Evolutionary conservation across 2,113 vertebrate species (phyloP), one percentile per base, ranked within the genome.

Genomic region (Catharus bicknelli): DNA sequence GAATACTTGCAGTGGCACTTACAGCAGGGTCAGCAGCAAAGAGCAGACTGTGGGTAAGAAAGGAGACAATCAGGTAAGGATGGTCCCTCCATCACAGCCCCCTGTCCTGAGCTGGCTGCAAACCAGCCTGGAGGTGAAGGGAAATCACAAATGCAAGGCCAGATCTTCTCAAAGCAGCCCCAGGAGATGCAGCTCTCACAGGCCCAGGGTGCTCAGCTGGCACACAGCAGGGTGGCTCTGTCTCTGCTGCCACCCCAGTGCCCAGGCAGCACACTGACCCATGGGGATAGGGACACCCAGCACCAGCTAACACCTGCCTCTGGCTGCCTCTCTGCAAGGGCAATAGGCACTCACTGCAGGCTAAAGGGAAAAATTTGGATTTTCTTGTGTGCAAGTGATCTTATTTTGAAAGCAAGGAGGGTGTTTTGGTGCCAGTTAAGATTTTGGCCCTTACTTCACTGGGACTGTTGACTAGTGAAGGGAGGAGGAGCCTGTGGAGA

Each of bases 231-330:
- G 30, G 48, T 0, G 8, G 22, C 61, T 54, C 58, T 53, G 67
- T 38, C 54, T n/a, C n/a, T 5, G 8, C 22, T 50, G 48, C 48
- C 48, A 50, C 25, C 25, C 50, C 50, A 51, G 50, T 51, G 50
- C 50, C 50, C 25, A 23, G 47, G 7, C 11, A 48, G 47, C 25
- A 51, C 50, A 51, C 50, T 51, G 50, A 25, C 0, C 23, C 38
- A 5, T 0, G 4, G 5, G 17, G 6, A 30, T 20, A 59, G 17
- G 11, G 34, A 38, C 2, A 58, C 43, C 59, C 13, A 5, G 20
- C 48, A 26, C 48, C 21, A 23, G 47, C 47, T 48, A 23, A 48
- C 2, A 2, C 18, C 25, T 48, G 23, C n/a, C 51, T 64, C n/a
- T 17, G 25, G 84, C 74, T 83, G 66, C 53, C 69, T 16, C 2